Percentiles rank a stretch among this genome's conserved stretches.
phyloP scores from a whole-genome alignment of 2,888 invertebrate species.

The Penaeus monodon region DNA sequence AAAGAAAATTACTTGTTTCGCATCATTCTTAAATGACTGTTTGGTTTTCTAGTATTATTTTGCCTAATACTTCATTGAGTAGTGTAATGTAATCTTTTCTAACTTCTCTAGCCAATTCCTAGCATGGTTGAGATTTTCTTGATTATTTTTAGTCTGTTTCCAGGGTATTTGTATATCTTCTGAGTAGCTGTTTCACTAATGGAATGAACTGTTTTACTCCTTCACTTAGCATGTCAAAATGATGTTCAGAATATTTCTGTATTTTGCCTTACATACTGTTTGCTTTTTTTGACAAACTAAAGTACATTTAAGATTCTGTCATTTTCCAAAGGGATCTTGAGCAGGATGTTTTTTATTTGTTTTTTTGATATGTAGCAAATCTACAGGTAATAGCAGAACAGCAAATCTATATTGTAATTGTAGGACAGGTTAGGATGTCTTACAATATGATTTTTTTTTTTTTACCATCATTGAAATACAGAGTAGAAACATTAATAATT shows the following conservation, averaged over 20 bases:
- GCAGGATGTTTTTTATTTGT: too few relatives aligned
- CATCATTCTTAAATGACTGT: conserved; percentile 9
- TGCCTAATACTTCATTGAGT: conserved; percentile 45
- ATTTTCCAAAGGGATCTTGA: too few relatives aligned
- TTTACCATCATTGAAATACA: too few relatives aligned
- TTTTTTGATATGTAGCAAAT: too few relatives aligned
- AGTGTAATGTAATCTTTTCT: conserved; percentile 40
- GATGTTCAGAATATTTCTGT: conserved; percentile 37
- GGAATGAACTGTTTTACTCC: conserved; percentile 40
- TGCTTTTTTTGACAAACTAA: conserved; percentile 13
- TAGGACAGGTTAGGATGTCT: too few relatives aligned
- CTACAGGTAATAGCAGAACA: too few relatives aligned
- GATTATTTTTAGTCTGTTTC: conserved; percentile 27
- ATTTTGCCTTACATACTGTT: conserved; percentile 33
- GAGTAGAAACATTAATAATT: too few relatives aligned
- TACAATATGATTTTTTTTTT: too few relatives aligned
- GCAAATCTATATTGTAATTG: too few relatives aligned
- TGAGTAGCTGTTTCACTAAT: conserved; percentile 51
- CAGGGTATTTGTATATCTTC: conserved; percentile 46
- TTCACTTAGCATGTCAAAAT: conserved; percentile 50
- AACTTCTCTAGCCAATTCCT: conserved; percentile 30
- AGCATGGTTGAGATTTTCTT: conserved; percentile 52
- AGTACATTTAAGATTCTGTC: too few relatives aligned
- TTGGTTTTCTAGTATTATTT: conserved; percentile 27
- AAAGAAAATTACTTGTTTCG: background rate